A percentile compares a stretch with the other conserved stretches of the same genome.
These are phyloP conservation scores for Centropyge bicolor DNA, from an alignment of 2,797 vertebrate species.

Conservation along the genomic window DNA sequence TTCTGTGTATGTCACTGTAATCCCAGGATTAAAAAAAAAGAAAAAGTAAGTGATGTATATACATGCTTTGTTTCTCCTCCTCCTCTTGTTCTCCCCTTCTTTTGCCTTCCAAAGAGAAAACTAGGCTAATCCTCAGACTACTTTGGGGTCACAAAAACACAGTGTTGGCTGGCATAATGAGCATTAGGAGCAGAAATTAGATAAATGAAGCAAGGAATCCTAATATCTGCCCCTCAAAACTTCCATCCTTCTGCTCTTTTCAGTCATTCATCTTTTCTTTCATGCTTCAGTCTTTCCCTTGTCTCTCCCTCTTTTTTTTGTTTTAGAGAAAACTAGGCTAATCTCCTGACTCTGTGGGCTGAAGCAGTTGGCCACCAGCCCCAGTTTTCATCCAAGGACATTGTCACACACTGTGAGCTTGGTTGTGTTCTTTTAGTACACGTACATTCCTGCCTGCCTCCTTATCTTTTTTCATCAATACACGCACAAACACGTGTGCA, in stretches of 20 bases:
- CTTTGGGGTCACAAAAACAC: constrained; percentile 24
- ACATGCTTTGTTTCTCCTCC: neutral
- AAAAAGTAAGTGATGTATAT: constrained; percentile 9
- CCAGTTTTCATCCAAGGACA: constrained; percentile 40
- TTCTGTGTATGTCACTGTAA: neutral
- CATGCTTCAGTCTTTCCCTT: constrained; percentile 10
- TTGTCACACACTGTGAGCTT: constrained; percentile 15
- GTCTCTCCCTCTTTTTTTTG: constrained; percentile 31
- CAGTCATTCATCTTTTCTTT: constrained; percentile 32
- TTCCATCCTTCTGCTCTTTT: constrained; percentile 10
- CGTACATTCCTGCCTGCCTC: neutral
- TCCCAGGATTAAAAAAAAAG: neutral
- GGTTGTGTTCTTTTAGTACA: neutral
- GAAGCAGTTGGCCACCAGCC: constrained; percentile 37
- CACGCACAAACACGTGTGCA: neutral
- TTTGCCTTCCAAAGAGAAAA: constrained; percentile 16
- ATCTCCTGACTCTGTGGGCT: constrained; percentile 55
- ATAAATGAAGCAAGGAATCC: constrained; percentile 33
- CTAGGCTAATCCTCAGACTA: constrained; percentile 23
- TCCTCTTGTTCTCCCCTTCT: too few relatives aligned
- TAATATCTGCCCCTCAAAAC: constrained; percentile 10
- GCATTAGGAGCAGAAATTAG: constrained; percentile 30
- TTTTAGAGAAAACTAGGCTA: constrained; percentile 59
- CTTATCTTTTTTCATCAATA: neutral
- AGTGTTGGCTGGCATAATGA: constrained; percentile 16